Evolutionary conservation across 2,113 vertebrate species (phyloP).

Genomic region (Xyrauchen texanus): DNA sequence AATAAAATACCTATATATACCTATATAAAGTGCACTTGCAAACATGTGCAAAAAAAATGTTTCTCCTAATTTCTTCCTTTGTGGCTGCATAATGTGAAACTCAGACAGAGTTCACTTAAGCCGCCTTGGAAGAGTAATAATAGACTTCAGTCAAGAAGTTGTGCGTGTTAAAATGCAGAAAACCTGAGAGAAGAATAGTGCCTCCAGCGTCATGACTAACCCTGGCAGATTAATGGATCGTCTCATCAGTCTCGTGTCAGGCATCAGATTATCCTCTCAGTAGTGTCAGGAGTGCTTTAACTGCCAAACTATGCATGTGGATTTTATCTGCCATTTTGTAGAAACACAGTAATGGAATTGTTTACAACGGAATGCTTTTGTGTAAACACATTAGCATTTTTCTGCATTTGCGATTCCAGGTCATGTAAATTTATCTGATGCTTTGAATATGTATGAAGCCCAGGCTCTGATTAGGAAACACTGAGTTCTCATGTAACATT

Average conservation of each 20-base stretch:
- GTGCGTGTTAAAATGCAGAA: conserved; percentile 16
- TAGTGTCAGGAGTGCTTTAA: conserved; percentile 19
- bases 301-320: conserved; percentile 13
- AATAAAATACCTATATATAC: too few relatives aligned
- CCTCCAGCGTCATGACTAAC: conserved; percentile 9
- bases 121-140: conserved; percentile 2
- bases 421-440: conserved; percentile 24
- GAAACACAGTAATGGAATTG: conserved; percentile 32
- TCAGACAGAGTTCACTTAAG: neutral
- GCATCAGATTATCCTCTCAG: conserved; percentile 31
- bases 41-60: too few relatives aligned
- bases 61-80: neutral
- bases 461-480: conserved; percentile 29
- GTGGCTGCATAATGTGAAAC: too few relatives aligned
- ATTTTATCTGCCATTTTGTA: conserved; percentile 35
- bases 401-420: conserved; percentile 30
- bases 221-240: conserved; percentile 33
- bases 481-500: conserved; percentile 33
- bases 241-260: conserved; percentile 29
- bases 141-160: neutral
- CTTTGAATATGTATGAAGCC: conserved; percentile 32
- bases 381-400: conserved; percentile 26
- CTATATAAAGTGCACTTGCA: too few relatives aligned
- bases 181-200: conserved; percentile 13
- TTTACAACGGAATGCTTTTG: conserved; percentile 16